Base-by-base conservation (phyloP, 2,113 vertebrate genomes). In the Tachuris rubrigastra region DNA sequence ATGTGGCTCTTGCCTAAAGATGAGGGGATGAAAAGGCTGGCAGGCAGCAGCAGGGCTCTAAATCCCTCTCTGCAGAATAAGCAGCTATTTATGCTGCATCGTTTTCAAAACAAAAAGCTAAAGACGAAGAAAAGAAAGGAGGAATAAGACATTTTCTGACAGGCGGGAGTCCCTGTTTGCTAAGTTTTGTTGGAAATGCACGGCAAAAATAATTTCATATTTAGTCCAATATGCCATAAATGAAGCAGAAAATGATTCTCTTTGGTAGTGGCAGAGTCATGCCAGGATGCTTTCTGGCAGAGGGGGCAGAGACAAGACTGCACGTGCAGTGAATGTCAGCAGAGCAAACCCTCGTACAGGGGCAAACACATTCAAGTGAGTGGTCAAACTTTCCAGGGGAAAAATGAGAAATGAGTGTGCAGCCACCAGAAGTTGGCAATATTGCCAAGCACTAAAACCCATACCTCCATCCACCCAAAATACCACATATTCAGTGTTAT, bases 171-270 rank as follows among this genome's bases (percentile, higher is more conserved):
- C 50, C 58, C 39, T 80, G 1, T 82, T 91, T 91, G 49, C 53
- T 78, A 82, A 72, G 49, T 91, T 93, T 91, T 39, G 19, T 79
- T 93, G 67, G 79, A 89, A 95, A 59, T 1, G 3, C 37, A 71
- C 78, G 63, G 78, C 1, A 0, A 85, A 89, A 85, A 91, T 73
- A 3, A 5, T 84, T 85, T 73, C 20, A 39, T 66, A 67, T 83
- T 94, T 96, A 91, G 78, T 87, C 74, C 94, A 89, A 87, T 85
- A 58, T 67, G 85, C 39, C 50, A 93, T 72, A 96, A 95, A 94
- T 91, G 75, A 93, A 95, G 90, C 71, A 89, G 94, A 89, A 96
- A 91, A 96, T 79, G 53, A 83, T 89, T 73, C 75, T 89, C 42
- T 42, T 46, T 71, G 75, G 71, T 94, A 31, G 69, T 37, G 69